These are phyloP conservation scores for Taxidea taxus DNA, from an alignment of 2,113 vertebrate genomes.

Conservation along the genomic window DNA sequence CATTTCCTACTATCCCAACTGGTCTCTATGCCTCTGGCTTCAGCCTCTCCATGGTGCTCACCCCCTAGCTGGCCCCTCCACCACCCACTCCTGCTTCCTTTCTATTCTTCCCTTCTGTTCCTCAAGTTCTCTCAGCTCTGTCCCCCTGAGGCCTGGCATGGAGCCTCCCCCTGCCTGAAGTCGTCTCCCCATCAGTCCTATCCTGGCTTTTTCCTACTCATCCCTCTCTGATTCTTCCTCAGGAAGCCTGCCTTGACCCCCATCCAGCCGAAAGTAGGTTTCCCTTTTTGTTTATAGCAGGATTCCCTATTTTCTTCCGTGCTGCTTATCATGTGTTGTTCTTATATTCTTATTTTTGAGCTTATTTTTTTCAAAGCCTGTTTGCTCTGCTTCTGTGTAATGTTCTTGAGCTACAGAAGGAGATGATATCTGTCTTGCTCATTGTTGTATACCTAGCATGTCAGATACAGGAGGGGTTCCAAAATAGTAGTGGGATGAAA, in stretches of 20 bases:
- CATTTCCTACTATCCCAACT: background rate
- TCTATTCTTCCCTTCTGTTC: background rate
- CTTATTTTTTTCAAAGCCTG: background rate
- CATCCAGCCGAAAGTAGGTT: background rate
- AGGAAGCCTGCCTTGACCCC: background rate
- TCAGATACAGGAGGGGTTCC: background rate
- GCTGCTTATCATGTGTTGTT: background rate
- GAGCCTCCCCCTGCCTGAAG: background rate
- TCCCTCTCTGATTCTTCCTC: background rate
- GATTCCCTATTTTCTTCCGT: background rate
- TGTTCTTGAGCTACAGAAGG: background rate
- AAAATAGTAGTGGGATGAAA: background rate
- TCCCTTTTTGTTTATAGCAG: background rate
- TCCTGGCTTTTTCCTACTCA: background rate
- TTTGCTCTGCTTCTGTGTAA: background rate
- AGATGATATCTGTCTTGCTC: background rate
- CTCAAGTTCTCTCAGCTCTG: background rate
- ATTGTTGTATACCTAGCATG: background rate
- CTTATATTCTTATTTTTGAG: background rate
- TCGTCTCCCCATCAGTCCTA: background rate
- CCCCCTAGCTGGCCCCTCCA: background rate
- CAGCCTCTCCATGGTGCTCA: too few species aligned
- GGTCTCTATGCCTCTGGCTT: background rate
- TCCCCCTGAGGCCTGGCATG: background rate
- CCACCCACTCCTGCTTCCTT: background rate